A percentile compares a stretch with the other conserved stretches of the same genome.
Evolutionary conservation across 2,888 invertebrate species (phyloP).

Genomic region (Dryadula phaetusa): DNA sequence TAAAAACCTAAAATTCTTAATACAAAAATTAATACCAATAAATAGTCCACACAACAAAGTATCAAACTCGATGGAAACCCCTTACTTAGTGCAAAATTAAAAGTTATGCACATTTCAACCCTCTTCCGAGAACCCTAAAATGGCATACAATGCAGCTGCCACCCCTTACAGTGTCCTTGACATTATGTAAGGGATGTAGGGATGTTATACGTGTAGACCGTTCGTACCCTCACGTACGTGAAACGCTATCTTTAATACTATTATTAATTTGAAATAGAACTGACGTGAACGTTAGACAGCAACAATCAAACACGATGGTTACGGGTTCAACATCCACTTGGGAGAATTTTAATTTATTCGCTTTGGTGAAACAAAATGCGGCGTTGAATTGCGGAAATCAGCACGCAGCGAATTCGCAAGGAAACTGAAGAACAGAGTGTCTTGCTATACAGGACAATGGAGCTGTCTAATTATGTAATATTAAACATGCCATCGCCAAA

Average conservation of each 20-base stretch:
- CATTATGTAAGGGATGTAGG: constrained; percentile 25
- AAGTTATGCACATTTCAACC: constrained; percentile 22
- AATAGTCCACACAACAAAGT: background rate
- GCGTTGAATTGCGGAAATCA: too few relatives aligned
- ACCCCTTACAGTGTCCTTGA: constrained; percentile 30
- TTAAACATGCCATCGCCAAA: too few relatives aligned
- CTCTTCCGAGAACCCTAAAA: constrained; percentile 35
- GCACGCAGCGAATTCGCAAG: too few relatives aligned
- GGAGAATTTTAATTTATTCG: too few relatives aligned
- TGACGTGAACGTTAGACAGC: too few relatives aligned
- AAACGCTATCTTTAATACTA: background rate
- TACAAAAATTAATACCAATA: background rate
- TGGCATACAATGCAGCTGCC: constrained; percentile 38
- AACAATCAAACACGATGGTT: too few relatives aligned
- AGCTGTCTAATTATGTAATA: too few relatives aligned
- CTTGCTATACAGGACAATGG: too few relatives aligned
- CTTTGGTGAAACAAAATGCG: too few relatives aligned
- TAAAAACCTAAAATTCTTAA: background rate
- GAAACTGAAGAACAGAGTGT: too few relatives aligned
- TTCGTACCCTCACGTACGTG: background rate
- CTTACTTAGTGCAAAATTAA: constrained; percentile 20
- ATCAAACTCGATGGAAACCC: constrained; percentile 8
- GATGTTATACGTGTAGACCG: background rate
- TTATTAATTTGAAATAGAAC: background rate
- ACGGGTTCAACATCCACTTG: too few relatives aligned